Percentiles rank a stretch among this genome's conserved stretches.
Conservation (phyloP, 1,140 invertebrate genomes). For the Magallana angulata region DNA sequence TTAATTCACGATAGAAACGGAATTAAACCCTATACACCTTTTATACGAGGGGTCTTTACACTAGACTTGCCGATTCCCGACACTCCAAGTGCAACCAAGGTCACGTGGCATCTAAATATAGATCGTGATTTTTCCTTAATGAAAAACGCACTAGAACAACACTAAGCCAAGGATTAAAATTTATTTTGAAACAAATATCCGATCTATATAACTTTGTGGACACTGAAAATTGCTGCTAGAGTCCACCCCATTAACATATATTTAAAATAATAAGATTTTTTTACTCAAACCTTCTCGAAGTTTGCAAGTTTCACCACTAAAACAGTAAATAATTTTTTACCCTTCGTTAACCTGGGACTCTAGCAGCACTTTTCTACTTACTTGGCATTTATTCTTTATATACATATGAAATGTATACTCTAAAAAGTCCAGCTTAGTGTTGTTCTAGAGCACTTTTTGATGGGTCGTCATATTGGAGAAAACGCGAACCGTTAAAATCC, state of each 20-base stretch:
- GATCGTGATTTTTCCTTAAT: neutral
- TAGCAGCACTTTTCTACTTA: neutral
- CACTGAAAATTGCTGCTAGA: neutral
- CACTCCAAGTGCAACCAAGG: neutral
- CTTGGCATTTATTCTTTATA: neutral
- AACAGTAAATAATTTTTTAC: neutral
- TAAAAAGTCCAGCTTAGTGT: neutral
- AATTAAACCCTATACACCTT: neutral
- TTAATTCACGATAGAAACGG: neutral
- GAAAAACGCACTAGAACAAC: slow-evolving; percentile 4
- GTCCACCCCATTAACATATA: neutral
- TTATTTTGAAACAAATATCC: neutral
- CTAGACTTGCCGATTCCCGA: neutral
- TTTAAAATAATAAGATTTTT: neutral
- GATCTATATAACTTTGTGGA: neutral
- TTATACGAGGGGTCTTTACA: neutral
- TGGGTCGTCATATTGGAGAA: neutral
- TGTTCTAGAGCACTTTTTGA: neutral
- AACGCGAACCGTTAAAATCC: neutral
- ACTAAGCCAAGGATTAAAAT: neutral
- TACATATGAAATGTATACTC: neutral
- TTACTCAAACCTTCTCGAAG: neutral
- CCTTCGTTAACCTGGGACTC: neutral
- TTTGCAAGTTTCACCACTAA: neutral
- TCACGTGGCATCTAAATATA: slow-evolving; percentile 5